Evolutionary conservation across 2,113 vertebrate genomes (phyloP), one percentile per base, ranked within the genome.

Genomic region (Empidonax alnorum): DNA sequence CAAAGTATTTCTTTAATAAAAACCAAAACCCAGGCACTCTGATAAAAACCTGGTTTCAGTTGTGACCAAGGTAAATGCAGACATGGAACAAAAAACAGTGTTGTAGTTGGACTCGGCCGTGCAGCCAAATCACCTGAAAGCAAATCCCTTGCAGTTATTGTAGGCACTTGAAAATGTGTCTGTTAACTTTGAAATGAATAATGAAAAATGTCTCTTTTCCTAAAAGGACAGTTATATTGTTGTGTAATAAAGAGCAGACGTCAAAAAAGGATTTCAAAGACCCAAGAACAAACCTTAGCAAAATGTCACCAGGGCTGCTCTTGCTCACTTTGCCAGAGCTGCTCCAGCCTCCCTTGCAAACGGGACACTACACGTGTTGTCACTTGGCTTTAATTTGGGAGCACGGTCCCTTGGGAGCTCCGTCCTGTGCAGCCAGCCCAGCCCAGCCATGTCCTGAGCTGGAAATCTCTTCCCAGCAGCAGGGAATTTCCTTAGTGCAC

Each of bases 191-290:
- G 28, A 94, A 84, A 92, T 23, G 46, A 96, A 92, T 90, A 87
- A 97, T 93, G 79, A 97, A 97, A 83, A 97, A 88, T 37, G 42
- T 84, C 84, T 96, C 85, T 96, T 90, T 89, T 30, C 47, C 89
- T 84, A 72, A 83, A 90, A 94, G 94, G 92, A 93, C 93, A 92
- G 89, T 92, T 95, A 65, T 52, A 89, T 49, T 87, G 77, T 79
- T 89, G 89, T 17, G 61, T 96, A 98, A 98, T 93, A 61, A 97
- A 91, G 75, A 97, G 95, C 97, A 98, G 97, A 97, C 97, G 97
- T 93, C 94, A 94, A 55, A 63, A 63, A 91, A 93, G 52, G 35
- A 91, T 96, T 97, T 93, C 89, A 95, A 96, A 89, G 94, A 27
- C 77, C 84, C 49, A 23, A 24, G 56, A 55, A 81, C 82, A 83